A percentile compares a stretch with the other conserved stretches of the same genome.
Conservation (phyloP, 2,113 vertebrate species). For the Grus americana region DNA sequence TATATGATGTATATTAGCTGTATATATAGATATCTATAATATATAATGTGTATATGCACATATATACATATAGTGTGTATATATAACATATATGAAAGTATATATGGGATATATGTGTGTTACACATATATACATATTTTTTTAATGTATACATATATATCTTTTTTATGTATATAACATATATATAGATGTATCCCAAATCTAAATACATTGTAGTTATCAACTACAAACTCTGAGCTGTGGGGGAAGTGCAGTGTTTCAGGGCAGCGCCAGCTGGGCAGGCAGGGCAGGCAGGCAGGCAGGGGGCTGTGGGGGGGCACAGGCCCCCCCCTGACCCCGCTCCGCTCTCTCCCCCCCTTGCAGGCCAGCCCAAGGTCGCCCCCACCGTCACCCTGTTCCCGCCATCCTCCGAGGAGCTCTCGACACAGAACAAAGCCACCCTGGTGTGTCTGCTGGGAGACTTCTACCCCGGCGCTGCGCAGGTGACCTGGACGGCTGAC, state of each 20-base stretch:
- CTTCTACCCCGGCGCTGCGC: neutral
- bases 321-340: neutral
- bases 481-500: conserved; percentile 8
- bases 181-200: fast-evolving
- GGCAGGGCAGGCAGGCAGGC: neutral
- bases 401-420: fast-evolving
- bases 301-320: neutral
- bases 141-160: neutral
- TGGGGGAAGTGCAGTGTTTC: neutral
- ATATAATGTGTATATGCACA: neutral
- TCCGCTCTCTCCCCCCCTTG: fast-evolving
- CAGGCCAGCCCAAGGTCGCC: fast-evolving
- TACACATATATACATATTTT: neutral
- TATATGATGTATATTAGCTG: neutral
- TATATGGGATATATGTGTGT: neutral
- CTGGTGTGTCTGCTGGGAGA: conserved; percentile 17
- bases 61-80: too few relatives aligned
- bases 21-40: neutral
- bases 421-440: neutral
- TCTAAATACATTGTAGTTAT: neutral
- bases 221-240: neutral
- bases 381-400: neutral
- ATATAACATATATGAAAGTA: neutral
- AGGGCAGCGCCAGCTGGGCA: neutral
- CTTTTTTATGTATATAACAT: too few relatives aligned